phyloP scores from a whole-genome alignment of 2,797 vertebrate genomes.

The Darevskia nairensis region DNA sequence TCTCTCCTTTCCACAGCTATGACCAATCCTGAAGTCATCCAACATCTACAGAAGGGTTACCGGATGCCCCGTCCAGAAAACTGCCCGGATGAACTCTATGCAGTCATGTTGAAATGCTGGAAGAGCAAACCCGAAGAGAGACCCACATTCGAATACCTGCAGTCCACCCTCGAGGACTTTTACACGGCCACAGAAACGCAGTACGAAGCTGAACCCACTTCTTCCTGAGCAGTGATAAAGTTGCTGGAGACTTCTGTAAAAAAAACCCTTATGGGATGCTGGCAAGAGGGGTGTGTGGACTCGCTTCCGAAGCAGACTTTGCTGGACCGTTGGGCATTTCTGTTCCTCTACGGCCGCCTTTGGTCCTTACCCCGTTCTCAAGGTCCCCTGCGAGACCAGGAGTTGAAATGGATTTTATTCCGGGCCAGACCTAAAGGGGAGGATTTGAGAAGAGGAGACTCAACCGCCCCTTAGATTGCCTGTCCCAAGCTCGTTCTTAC shows the following conservation, averaged over 20 bases:
- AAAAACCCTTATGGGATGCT: neutral
- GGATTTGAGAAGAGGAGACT: neutral
- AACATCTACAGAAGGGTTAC: slow-evolving; percentile 77
- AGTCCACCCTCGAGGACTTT: slow-evolving; percentile 81
- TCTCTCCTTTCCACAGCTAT: slow-evolving; percentile 70
- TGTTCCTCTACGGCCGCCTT: neutral
- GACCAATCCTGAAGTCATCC: slow-evolving; percentile 82
- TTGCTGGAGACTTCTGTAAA: too few relatives aligned
- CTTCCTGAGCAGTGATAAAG: neutral
- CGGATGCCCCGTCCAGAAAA: slow-evolving; percentile 80
- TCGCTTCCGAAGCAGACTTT: neutral
- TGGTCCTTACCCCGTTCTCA: too few relatives aligned
- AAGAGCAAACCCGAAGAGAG: slow-evolving; percentile 76
- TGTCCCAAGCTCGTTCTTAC: neutral
- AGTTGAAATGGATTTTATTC: neutral
- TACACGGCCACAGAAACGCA: slow-evolving; percentile 80
- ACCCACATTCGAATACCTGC: slow-evolving; percentile 84
- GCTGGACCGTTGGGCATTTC: neutral
- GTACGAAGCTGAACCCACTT: slow-evolving; percentile 76
- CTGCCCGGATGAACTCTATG: slow-evolving; percentile 78
- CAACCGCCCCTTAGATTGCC: neutral
- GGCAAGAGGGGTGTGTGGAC: neutral
- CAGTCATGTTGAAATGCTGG: slow-evolving; percentile 80
- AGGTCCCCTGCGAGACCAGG: neutral
- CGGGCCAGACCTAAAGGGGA: neutral